These are phyloP conservation scores for Trematomus bernacchii DNA, from an alignment of 2,797 vertebrate species.

Conservation along the genomic window DNA sequence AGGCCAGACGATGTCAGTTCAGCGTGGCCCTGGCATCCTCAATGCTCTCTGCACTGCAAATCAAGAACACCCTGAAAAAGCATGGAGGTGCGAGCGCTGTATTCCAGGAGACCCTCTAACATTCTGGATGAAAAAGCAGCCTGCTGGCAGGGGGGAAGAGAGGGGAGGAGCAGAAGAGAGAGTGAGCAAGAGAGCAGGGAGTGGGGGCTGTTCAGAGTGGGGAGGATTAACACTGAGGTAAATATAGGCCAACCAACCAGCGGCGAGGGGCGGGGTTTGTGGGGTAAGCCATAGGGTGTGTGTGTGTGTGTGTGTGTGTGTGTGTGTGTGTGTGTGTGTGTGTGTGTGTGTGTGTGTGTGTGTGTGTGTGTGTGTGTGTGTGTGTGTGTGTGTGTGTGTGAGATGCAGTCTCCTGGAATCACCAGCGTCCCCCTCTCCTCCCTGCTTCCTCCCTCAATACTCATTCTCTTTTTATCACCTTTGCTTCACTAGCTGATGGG, in stretches of 20 bases:
- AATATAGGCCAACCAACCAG: conserved; percentile 75
- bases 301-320: not conserved
- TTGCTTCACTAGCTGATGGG: not conserved
- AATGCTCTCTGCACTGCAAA: conserved; percentile 43
- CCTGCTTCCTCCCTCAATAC: not conserved
- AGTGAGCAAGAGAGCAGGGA: conserved; percentile 56
- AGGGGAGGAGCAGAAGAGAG: conserved; percentile 76
- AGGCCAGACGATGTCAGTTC: conserved; percentile 57
- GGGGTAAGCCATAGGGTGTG: conserved; percentile 36
- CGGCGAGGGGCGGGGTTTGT: conserved; percentile 51
- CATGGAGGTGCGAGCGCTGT: conserved; percentile 58
- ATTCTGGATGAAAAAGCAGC: conserved; percentile 87
- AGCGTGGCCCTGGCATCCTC: conserved; percentile 72
- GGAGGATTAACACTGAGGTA: conserved; percentile 76
- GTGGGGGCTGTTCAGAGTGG: conserved; percentile 38
- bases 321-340: not conserved
- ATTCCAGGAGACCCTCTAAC: conserved; percentile 88
- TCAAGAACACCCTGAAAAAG: conserved; percentile 50
- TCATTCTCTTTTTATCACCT: not conserved
- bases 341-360: not conserved
- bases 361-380: not conserved
- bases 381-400: not conserved
- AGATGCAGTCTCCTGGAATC: conserved; percentile 36
- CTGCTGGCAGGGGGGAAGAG: conserved; percentile 72
- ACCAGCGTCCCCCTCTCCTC: not conserved